Percentiles rank a stretch among this genome's conserved stretches.
Conservation (phyloP, 2,888 invertebrate genomes). For the Amphipyra berbera region DNA sequence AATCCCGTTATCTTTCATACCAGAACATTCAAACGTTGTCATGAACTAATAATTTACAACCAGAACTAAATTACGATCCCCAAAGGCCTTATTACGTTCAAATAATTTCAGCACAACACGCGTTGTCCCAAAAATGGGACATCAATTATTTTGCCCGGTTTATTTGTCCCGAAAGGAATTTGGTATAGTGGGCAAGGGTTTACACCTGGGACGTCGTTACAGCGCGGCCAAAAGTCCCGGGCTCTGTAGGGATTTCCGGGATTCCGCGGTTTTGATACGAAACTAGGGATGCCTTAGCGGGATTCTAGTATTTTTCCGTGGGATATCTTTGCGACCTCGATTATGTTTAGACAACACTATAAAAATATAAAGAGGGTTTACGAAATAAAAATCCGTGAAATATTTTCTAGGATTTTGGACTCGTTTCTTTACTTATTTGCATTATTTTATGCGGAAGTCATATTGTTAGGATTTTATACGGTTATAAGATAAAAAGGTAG, state of each 20-base stretch:
- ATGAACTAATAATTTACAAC: constrained; percentile 40
- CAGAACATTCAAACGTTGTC: constrained; percentile 30
- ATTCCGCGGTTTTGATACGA: constrained; percentile 56
- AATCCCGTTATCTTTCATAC: constrained; percentile 46
- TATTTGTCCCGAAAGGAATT: constrained; percentile 56
- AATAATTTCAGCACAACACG: constrained; percentile 40
- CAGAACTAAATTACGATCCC: constrained; percentile 46
- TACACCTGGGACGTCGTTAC: constrained; percentile 64
- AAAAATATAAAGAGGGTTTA: constrained; percentile 52
- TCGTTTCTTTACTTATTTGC: constrained; percentile 46
- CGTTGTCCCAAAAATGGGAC: constrained; percentile 46
- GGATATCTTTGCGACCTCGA: constrained; percentile 52
- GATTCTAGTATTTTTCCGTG: constrained; percentile 35
- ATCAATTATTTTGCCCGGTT: constrained; percentile 61
- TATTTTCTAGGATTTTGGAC: constrained; percentile 48
- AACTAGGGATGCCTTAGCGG: constrained; percentile 52
- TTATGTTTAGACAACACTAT: constrained; percentile 51
- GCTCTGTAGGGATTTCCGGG: constrained; percentile 53
- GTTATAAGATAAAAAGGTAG: constrained; percentile 52
- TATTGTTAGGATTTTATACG: constrained; percentile 52
- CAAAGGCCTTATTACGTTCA: constrained; percentile 29
- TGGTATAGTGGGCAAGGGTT: constrained; percentile 55
- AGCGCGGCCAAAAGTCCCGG: constrained; percentile 53
- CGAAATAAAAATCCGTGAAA: constrained; percentile 52
- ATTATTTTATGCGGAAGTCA: constrained; percentile 52